A percentile compares a stretch with the other conserved stretches of the same genome.
Conservation (phyloP, 1,140 invertebrate species). For the Globodera rostochiensis region DNA sequence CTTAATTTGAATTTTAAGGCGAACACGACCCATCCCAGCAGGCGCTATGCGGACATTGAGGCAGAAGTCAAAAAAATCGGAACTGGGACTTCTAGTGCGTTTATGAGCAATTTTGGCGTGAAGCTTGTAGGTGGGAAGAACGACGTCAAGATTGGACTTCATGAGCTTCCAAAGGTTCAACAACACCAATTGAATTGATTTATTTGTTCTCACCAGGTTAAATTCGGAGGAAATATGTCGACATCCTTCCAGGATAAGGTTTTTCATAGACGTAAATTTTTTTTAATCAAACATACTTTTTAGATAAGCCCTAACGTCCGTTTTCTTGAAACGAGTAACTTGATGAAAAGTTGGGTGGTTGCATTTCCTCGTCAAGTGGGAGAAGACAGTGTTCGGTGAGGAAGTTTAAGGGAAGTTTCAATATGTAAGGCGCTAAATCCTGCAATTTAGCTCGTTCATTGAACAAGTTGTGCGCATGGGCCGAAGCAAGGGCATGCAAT, state of each 20-base stretch:
- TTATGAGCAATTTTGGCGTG: slow-evolving; percentile 27
- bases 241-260: slow-evolving; percentile 12
- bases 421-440: neutral
- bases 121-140: slow-evolving; percentile 12
- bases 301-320: slow-evolving; percentile 10
- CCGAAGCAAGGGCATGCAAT: slow-evolving; percentile 27
- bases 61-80: slow-evolving; percentile 25
- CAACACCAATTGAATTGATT: neutral
- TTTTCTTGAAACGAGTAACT: slow-evolving; percentile 5
- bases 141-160: slow-evolving; percentile 19
- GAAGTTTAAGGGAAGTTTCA: neutral
- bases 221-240: slow-evolving; percentile 13
- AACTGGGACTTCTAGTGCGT: neutral
- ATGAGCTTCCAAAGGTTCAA: neutral
- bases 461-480: slow-evolving; percentile 18
- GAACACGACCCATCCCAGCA: slow-evolving; percentile 17
- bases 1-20: slow-evolving; percentile 8
- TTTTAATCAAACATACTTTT: neutral
- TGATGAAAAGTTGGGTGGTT: slow-evolving; percentile 26
- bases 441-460: neutral
- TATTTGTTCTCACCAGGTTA: slow-evolving; percentile 3
- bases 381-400: neutral
- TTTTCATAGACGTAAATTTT: no score
- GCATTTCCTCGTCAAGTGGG: slow-evolving; percentile 14
- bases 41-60: slow-evolving; percentile 12